Evolutionary conservation across 2,888 invertebrate species (phyloP), one percentile per base, ranked within the genome.

Genomic region (Idaea straminata): DNA sequence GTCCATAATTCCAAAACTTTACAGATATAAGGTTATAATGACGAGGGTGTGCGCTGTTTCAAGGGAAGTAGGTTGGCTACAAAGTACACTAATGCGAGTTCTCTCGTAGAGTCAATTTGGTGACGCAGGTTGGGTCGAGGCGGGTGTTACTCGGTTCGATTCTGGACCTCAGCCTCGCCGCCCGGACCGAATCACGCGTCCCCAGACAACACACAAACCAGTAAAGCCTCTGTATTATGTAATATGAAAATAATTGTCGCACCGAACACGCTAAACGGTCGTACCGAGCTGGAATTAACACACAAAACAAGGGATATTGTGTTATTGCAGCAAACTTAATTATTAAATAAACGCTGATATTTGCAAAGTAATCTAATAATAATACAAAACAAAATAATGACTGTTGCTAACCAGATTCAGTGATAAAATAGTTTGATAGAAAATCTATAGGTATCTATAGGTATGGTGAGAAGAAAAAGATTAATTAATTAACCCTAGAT

Each of bases 221-320:
- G 81, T 83, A 79, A 82, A 84, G 81, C 83, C 83, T 83, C 84
- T 77, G 86, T 84, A 87, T 89, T 88, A 88, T 87, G 85, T 87
- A 89, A 87, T 89, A 88, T 85, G 85, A 83, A 87, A 88, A 88
- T 90, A 90, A 91, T 89, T 88, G 89, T 88, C 85, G 84, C 83
- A 71, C 74, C 79, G 85, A 81, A 83, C 78, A 83, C 81, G 81
- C 80, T 81, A 78, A 82, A 82, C 80, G 81, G 77, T 84, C 81
- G 75, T 64, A 76, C 64, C 65, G 66, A 74, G 78, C 76, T 77
- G 70, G 81, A 86, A 87, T 87, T 85, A 87, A 84, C 83, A 79
- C 72, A 76, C 80, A 77, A 83, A 87, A 86, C 85, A 84, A 84
- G 85, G 85, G 85, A 81, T 80, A 79, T 76, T 80, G 80, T 79